Evolutionary conservation across 1,140 invertebrate genomes (phyloP).

Genomic region (Lordiphosa stackelbergi): DNA sequence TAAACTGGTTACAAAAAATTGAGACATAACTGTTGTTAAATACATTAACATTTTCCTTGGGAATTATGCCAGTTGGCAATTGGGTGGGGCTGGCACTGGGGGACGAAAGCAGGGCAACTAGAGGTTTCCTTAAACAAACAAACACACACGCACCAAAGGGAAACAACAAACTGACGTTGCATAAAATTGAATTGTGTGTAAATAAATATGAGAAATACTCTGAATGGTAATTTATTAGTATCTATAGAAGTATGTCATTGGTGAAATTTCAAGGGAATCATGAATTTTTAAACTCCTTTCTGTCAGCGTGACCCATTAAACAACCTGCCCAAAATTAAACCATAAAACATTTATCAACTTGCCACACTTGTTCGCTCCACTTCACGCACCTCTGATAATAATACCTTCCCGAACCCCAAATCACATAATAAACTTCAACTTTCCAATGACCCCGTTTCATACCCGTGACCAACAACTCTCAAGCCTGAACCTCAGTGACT

Average conservation of each 20-base stretch:
- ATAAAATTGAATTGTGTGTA: too few relatives aligned
- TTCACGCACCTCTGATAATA: slow-evolving; percentile 15
- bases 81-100: neutral
- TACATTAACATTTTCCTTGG: slow-evolving; percentile 55
- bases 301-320: slow-evolving; percentile 6
- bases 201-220: too few relatives aligned
- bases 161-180: too few relatives aligned
- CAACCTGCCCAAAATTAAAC: slow-evolving; percentile 38
- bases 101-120: neutral
- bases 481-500: slow-evolving; percentile 4
- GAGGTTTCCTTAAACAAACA: too few relatives aligned
- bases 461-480: neutral
- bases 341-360: slow-evolving; percentile 43
- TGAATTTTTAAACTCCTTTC: neutral
- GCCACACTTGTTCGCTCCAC: slow-evolving; percentile 17
- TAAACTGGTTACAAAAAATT: slow-evolving; percentile 41
- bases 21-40: slow-evolving; percentile 50
- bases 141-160: too few relatives aligned
- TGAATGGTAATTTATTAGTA: too few relatives aligned
- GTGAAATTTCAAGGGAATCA: too few relatives aligned
- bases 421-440: slow-evolving; percentile 32
- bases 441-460: slow-evolving; percentile 44
- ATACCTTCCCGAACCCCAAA: slow-evolving; percentile 15
- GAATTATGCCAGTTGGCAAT: slow-evolving; percentile 47
- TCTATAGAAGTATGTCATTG: too few relatives aligned